Evolutionary conservation across 2,888 invertebrate species (phyloP), one percentile per base, ranked within the genome.

Genomic region (Prosapia bicincta): DNA sequence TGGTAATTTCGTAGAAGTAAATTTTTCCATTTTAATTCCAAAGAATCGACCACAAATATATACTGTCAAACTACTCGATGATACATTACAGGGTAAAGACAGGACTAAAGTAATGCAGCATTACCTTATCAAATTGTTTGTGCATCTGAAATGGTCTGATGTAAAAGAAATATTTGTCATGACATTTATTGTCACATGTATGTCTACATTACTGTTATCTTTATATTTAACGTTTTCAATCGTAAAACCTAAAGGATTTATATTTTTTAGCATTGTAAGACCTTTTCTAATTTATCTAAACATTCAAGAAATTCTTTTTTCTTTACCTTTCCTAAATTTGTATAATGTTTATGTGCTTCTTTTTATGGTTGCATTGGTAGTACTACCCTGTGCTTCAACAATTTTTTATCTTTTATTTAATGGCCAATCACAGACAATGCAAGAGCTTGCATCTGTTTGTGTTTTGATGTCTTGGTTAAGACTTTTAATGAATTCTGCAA

Each of bases 11-110:
- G 20, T 26, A 15, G 23, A 10, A 24, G 23, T 72, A 15, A 66
- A 72, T 23, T 72, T 72, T 72, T 72, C 72, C 20, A 72, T 72
- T n/a, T 30, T 72, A 20, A 72, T 65, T 23, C 72, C 72, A 25
- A 1, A 20, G 10, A 32, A 13, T 38, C 38, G 28, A 66, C 72
- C 66, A 7, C 28, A 30, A 26, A 66, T 66, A 15, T 28, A 65
- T 32, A 38, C 67, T 9, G 25, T 66, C 2, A 72, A 28, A 24
- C 38, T 72, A 13, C 38, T 66, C n/a, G 65, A 72, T 25, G 67
- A 67, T 13, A 72, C 26, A 3, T 32, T 72, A 6, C 24, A 72
- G 20, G 72, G 67, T 66, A 24, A 30, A 26, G 26, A 28, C n/a
- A 66, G 30, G 24, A 23, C 9, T 25, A 20, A 32, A 66, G 3